These are phyloP conservation scores for Cryptosula pallasiana DNA, from an alignment of 2,888 invertebrate genomes.

Conservation along the genomic window DNA sequence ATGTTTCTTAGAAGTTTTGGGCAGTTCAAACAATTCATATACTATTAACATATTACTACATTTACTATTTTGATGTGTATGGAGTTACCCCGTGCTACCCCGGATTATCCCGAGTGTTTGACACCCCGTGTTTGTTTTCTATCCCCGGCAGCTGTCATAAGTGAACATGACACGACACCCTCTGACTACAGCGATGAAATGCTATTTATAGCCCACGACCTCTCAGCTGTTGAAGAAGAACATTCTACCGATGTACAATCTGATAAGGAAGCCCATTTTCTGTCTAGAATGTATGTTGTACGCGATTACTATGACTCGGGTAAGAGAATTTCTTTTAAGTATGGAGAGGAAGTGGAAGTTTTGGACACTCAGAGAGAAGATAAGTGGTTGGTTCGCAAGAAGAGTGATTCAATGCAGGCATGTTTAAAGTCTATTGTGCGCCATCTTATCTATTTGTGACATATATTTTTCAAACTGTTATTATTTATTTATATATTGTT, in stretches of 20 bases:
- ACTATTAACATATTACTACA: too few relatives aligned
- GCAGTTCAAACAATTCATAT: too few relatives aligned
- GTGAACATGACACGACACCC: conserved; percentile 16
- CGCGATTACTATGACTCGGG: conserved; percentile 25
- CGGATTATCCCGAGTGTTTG: too few relatives aligned
- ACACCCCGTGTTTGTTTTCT: background rate
- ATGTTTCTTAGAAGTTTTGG: too few relatives aligned
- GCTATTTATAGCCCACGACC: conserved; percentile 22
- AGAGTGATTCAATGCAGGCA: conserved; percentile 34
- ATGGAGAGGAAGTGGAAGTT: conserved; percentile 42
- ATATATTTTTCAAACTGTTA: background rate
- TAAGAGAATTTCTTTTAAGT: conserved; percentile 29
- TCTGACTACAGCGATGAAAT: conserved; percentile 21
- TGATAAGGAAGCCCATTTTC: conserved; percentile 18
- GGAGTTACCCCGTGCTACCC: too few relatives aligned
- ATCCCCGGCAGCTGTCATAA: background rate
- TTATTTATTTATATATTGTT: background rate
- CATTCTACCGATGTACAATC: conserved; percentile 23
- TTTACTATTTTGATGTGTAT: too few relatives aligned
- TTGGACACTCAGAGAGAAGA: conserved; percentile 38
- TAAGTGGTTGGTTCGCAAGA: conserved; percentile 41
- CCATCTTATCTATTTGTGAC: background rate
- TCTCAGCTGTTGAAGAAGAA: conserved; percentile 16
- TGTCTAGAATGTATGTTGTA: conserved; percentile 18
- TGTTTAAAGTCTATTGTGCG: background rate